Evolutionary conservation across 1,140 invertebrate genomes (phyloP).

Genomic region (Zaprionus gabonicus): DNA sequence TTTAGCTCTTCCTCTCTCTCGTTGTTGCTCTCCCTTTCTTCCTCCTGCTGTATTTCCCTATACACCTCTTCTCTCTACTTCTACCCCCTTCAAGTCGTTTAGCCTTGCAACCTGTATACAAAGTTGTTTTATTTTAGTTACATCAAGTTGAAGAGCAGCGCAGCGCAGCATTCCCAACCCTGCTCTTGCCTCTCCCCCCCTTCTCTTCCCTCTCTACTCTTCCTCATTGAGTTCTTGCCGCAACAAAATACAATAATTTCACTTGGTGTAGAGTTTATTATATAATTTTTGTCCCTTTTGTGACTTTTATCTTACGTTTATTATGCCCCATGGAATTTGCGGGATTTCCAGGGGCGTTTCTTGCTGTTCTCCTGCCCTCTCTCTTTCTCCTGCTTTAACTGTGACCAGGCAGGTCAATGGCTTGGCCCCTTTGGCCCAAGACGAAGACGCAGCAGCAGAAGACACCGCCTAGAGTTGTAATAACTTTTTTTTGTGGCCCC

Average conservation of each 20-base stretch:
- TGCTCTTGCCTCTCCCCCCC: background rate
- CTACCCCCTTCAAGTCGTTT: background rate
- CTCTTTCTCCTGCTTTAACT: slow-evolving; percentile 20
- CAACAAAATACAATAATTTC: slow-evolving; percentile 69
- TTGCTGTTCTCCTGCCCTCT: background rate
- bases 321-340: slow-evolving; percentile 81
- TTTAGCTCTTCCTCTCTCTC: background rate
- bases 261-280: slow-evolving; percentile 80
- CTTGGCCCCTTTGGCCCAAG: slow-evolving; percentile 37
- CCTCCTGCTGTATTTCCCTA: background rate
- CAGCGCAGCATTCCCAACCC: background rate
- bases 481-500: slow-evolving; percentile 61
- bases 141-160: slow-evolving; percentile 35
- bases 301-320: slow-evolving; percentile 84
- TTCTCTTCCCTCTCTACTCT: background rate
- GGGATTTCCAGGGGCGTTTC: slow-evolving; percentile 67
- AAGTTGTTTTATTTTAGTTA: slow-evolving; percentile 59
- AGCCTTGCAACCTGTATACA: slow-evolving; percentile 33
- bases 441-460: slow-evolving; percentile 9
- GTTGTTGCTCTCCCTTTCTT: background rate
- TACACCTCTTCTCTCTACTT: background rate
- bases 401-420: slow-evolving; percentile 66
- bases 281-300: slow-evolving; percentile 82
- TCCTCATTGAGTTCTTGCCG: background rate
- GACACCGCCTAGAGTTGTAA: slow-evolving; percentile 67